Evolutionary conservation across 2,797 vertebrate genomes (phyloP), one percentile per base, ranked within the genome.

Genomic region (Okamejei kenojei): DNA sequence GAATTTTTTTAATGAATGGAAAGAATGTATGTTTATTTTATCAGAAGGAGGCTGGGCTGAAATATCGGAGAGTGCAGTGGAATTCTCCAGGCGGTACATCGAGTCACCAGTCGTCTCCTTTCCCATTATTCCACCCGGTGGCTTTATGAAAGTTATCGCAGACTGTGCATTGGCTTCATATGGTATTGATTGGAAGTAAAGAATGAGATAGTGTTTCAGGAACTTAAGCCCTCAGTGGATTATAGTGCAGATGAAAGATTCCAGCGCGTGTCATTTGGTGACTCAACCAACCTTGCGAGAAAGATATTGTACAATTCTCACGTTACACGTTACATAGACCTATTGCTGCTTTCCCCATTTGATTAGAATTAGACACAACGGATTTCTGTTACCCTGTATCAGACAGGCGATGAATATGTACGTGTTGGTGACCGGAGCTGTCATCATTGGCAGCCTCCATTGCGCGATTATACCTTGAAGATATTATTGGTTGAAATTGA

Each of bases 271-370:
- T 76, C 90, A 92, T 92, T 92, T 58, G 71, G 90, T 92, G 73
- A 92, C 71, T 92, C 76, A 92, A 92, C 71, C 90, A 92, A 92
- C 90, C 90, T 54, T 92, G 71, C 45, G n/a, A 54, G 45, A 92
- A 92, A 92, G 68, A 92, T 92, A 92, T 92, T 76, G 90, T 76
- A n/a, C 90, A 92, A 92, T 92, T 74, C 76, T 92, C 71, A 71
- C 58, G 6, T 73, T 92, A 92, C 71, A 76, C 73, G 54, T 54
- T 91, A 91, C 65, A 91, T 91, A 91, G n/a, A 74, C 73, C 90
- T 76, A 54, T 92, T 92, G 38, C 90, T 76, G 90, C 74, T 91
- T 91, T 91, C 35, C 45, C 73, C 90, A 45, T 74, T 76, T 91
- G 90, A 92, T 92, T 92, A 92, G 45, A 92, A 92, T 92, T 92